Evolutionary conservation across 2,113 vertebrate species (phyloP).

Genomic region (Lamprotornis superbus): DNA sequence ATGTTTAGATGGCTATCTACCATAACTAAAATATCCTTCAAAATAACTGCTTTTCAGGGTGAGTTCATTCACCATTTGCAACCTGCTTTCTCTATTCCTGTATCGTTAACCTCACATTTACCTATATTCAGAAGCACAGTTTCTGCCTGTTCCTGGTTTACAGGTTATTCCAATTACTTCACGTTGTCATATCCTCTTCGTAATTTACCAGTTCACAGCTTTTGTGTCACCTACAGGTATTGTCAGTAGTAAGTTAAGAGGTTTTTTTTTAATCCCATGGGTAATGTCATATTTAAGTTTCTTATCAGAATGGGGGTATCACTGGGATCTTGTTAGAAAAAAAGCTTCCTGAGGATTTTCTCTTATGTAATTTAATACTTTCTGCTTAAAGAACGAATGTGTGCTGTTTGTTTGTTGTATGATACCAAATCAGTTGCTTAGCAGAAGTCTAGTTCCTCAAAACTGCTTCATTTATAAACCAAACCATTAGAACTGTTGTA

Average conservation of each 20-base stretch:
- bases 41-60: background rate
- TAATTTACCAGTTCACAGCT: background rate
- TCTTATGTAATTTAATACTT: background rate
- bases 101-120: background rate
- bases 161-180: background rate
- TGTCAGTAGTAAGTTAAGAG: background rate
- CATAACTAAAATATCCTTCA: background rate
- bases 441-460: background rate
- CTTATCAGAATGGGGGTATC: background rate
- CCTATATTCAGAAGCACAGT: background rate
- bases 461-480: background rate
- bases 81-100: background rate
- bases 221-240: background rate
- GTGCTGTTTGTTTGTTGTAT: background rate
- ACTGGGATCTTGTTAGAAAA: background rate
- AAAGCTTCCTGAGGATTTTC: background rate
- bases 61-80: background rate
- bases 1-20: background rate
- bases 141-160: background rate
- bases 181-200: background rate
- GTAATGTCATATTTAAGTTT: background rate
- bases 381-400: background rate
- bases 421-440: background rate
- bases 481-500: background rate
- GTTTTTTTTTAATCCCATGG: background rate